Evolutionary conservation across 2,888 invertebrate species (phyloP).

Genomic region (Rotaria macrura): DNA sequence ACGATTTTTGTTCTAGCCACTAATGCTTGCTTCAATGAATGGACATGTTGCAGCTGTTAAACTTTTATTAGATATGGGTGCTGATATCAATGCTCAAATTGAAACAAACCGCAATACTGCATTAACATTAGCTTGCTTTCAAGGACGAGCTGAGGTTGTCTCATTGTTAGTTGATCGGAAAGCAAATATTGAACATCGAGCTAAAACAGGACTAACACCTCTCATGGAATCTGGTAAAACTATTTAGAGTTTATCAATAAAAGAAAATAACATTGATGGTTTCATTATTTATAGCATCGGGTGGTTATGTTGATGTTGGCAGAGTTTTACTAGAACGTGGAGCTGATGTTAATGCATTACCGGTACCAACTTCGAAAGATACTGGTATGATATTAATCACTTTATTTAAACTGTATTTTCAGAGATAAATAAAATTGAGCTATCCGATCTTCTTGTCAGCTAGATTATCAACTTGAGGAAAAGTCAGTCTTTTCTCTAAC

Average conservation of each 20-base stretch:
- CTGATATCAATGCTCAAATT: conserved; percentile 95
- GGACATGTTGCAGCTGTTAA: conserved; percentile 88
- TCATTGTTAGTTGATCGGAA: conserved; percentile 84
- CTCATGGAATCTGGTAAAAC: conserved; percentile 79
- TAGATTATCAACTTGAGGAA: too few relatives aligned
- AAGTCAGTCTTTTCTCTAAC: too few relatives aligned
- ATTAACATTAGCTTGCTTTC: conserved; percentile 92
- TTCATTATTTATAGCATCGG: conserved; percentile 70
- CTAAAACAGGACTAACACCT: conserved; percentile 95
- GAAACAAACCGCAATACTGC: conserved; percentile 98
- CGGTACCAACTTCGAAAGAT: conserved; percentile 91
- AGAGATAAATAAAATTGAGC: too few relatives aligned
- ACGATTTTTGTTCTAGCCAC: conserved; percentile 62
- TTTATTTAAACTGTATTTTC: neutral
- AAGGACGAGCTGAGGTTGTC: conserved; percentile 95
- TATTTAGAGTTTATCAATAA: neutral
- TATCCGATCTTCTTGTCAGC: too few relatives aligned
- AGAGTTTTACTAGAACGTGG: conserved; percentile 84
- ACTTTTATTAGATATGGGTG: conserved; percentile 85
- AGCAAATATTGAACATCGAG: conserved; percentile 96
- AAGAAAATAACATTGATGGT: neutral
- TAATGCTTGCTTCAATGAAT: conserved; percentile 99
- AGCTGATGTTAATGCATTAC: conserved; percentile 95
- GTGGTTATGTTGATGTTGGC: conserved; percentile 96
- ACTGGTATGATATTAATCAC: conserved; percentile 57